Evolutionary conservation across 1,140 invertebrate genomes (phyloP).

Genomic region (Solenopsis invicta): DNA sequence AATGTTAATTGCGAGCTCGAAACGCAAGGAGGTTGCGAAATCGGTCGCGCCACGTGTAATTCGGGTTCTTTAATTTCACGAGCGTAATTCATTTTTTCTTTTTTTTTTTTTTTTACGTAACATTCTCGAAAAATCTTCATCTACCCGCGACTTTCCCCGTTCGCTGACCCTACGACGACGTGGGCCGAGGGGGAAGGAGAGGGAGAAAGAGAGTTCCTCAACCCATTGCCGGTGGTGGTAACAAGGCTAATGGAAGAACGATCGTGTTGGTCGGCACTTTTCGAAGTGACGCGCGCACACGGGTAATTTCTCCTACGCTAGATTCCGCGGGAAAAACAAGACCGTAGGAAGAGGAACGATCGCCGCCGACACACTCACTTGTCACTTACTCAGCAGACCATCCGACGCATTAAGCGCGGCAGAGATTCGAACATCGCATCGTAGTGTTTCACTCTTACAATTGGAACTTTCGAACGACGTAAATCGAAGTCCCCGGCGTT

Average conservation of each 20-base stretch:
- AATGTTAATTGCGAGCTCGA: conserved; percentile 24
- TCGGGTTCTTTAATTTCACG: not conserved
- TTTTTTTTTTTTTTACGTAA: conserved; percentile 1
- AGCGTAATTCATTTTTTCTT: conserved; percentile 2
- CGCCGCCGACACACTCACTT: conserved; percentile 17
- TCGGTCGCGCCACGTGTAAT: not conserved
- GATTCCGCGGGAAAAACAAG: conserved; percentile 74
- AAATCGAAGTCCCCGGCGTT: not conserved
- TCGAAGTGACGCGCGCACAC: conserved; percentile 59
- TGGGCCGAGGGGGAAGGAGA: not conserved
- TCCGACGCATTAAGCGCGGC: conserved; percentile 45
- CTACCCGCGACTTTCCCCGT: conserved; percentile 18
- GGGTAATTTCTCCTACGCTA: conserved; percentile 73
- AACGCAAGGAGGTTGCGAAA: not conserved
- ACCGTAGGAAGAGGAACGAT: conserved; percentile 70
- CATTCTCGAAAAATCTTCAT: conserved; percentile 4
- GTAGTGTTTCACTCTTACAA: conserved; percentile 37
- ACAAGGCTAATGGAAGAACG: conserved; percentile 74
- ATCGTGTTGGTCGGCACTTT: conserved; percentile 67
- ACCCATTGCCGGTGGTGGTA: conserved; percentile 65
- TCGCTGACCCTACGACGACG: conserved; percentile 40
- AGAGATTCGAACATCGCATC: not conserved
- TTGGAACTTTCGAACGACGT: conserved; percentile 29
- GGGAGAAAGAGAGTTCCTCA: conserved; percentile 66
- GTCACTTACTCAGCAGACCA: not conserved